Base-by-base conservation (phyloP, 2,113 vertebrate species). In the Ptyas mucosa region DNA sequence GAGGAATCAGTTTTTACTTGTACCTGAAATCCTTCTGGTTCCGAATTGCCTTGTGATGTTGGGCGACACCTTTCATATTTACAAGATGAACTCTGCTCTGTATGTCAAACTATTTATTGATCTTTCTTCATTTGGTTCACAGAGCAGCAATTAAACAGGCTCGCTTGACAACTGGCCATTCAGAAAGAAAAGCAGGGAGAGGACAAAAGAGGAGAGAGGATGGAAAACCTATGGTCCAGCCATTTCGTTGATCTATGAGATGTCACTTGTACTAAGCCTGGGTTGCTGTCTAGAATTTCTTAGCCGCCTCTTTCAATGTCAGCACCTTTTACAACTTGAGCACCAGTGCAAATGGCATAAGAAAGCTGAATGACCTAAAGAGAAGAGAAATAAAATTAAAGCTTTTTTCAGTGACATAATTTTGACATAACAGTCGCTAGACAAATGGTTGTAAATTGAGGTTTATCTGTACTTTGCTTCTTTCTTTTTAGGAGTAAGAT, bases 61-160 rank as follows among this genome's bases (percentile, higher is more conserved):
- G 18, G 51, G 92, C 94, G 91, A 93, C 43, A 24, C 24, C 12
- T 95, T 91, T 88, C 90, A 26, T 34, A 86, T 95, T 93, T 91
- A 90, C 55, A 61, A 69, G 53, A 11, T 53, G 21, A 91, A 2
- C 55, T 92, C 88, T 92, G 51, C 91, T 93, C 94, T 90, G 91
- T 87, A 61, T 94, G 93, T 87, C 89, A 95, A 58, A 49, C 75
- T 43, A 34, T 29, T 86, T 64, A 26, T 87, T 43, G 46, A 53
- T 39, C 8, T 52, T 26, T 91, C 12, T 51, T 43, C 46, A 24
- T 55, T 85, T 85, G 57, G 46, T 49, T 52, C 52, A 58, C 14
- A 61, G 29, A 55, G 12, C 54, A 86, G 54, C 69, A 93, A 86
- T 85, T 93, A 89, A 89, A n/a, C 39, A 14, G 8, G 29, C 23